Percentiles rank a stretch among this genome's conserved stretches.
These are phyloP conservation scores for Paelopatides confundens DNA, from an alignment of 53 echinoderm and acorn worm genomes.

Conservation along the genomic window DNA sequence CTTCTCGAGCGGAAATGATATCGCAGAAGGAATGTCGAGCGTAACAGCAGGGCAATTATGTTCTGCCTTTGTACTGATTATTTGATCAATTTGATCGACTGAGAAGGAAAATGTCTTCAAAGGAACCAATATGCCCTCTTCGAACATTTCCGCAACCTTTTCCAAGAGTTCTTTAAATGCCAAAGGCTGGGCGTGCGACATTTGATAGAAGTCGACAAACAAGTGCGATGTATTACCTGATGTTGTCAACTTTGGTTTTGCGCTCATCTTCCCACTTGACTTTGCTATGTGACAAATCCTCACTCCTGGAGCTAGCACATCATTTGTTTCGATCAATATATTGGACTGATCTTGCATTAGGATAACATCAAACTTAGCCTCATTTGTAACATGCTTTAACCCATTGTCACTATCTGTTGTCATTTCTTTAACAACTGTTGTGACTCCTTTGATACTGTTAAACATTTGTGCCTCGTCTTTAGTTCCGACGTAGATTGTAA, in stretches of 20 bases:
- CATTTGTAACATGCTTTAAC: constrained; percentile 67
- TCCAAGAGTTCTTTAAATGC: constrained; percentile 55
- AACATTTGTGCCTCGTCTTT: background rate
- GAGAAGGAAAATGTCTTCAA: constrained; percentile 44
- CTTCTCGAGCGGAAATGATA: constrained; percentile 1
- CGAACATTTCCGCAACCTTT: constrained; percentile 65
- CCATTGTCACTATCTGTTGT: constrained; percentile 67
- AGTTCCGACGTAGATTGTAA: constrained; percentile 60
- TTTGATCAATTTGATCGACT: constrained; percentile 54
- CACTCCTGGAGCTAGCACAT: constrained; percentile 76
- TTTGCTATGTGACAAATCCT: constrained; percentile 72
- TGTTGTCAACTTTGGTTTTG: background rate
- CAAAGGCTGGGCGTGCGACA: constrained; percentile 63
- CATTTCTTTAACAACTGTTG: constrained; percentile 52
- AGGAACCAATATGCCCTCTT: constrained; percentile 66
- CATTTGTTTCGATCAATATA: constrained; percentile 57
- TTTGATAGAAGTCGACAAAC: constrained; percentile 16
- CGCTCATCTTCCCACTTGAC: background rate
- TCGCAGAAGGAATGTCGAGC: constrained; percentile 33
- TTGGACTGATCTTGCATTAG: constrained; percentile 71
- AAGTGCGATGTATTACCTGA: constrained; percentile 1
- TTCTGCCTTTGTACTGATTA: constrained; percentile 29
- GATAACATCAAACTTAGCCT: constrained; percentile 79
- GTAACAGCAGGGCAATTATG: constrained; percentile 41
- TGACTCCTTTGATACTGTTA: constrained; percentile 41